Evolutionary conservation across 2,888 invertebrate species (phyloP).

Genomic region (Diadegma fenestrale): DNA sequence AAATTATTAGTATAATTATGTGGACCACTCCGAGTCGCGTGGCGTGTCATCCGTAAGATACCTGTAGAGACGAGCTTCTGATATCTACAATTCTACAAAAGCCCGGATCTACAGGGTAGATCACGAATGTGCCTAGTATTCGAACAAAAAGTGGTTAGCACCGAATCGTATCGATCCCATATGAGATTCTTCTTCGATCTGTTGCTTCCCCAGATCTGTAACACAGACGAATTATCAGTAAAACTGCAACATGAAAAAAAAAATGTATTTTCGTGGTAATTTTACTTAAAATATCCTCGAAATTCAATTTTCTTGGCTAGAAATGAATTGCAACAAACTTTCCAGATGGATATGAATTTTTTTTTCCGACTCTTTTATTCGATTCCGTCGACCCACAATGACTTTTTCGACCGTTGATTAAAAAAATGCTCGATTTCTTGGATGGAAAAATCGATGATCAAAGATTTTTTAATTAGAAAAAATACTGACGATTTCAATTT

Average conservation of each 20-base stretch:
- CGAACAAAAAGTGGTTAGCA: conserved; percentile 6
- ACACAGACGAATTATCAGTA: conserved; percentile 34
- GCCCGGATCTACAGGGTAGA: conserved; percentile 99
- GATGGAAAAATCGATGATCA: background rate
- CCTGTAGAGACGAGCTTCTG: conserved; percentile 99
- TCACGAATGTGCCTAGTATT: conserved; percentile 94
- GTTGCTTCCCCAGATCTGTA: conserved; percentile 55
- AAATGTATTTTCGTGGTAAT: background rate
- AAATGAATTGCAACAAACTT: background rate
- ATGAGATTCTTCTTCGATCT: background rate
- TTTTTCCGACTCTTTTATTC: background rate
- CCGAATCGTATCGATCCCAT: background rate
- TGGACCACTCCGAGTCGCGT: conserved; percentile 87
- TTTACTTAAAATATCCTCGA: background rate
- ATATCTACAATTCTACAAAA: conserved; percentile 95
- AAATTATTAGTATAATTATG: conserved; percentile 18
- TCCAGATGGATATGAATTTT: background rate
- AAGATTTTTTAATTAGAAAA: background rate
- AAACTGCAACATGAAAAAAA: background rate
- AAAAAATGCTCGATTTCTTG: background rate
- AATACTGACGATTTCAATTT: background rate
- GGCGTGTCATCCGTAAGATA: conserved; percentile 99
- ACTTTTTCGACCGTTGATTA: background rate
- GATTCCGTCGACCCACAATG: background rate
- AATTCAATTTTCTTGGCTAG: background rate